phyloP scores from a whole-genome alignment of 2,888 invertebrate species.

The Asteroscopus sphinx region DNA sequence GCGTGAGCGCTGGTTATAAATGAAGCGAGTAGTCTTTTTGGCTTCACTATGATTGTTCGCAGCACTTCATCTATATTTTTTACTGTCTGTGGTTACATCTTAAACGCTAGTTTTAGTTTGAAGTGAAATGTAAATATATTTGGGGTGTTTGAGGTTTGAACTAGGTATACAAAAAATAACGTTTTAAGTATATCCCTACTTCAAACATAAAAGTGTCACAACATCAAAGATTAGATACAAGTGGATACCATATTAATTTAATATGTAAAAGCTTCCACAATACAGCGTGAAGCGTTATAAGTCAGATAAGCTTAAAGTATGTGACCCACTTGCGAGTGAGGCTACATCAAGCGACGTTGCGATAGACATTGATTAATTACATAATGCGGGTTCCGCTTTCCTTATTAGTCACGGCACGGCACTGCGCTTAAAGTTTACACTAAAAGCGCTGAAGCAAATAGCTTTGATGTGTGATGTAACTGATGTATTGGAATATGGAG shows the following conservation, averaged over 20 bases:
- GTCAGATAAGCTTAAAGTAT: conserved; percentile 36
- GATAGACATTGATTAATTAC: conserved; percentile 44
- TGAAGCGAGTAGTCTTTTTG: too few species aligned
- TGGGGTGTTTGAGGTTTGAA: too few species aligned
- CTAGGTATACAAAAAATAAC: too few species aligned
- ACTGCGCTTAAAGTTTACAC: conserved; percentile 12
- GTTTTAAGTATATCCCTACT: too few species aligned
- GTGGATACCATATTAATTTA: conserved; percentile 6
- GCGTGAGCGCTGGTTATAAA: too few species aligned
- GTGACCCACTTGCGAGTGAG: conserved; percentile 33
- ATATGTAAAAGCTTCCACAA: conserved; percentile 22
- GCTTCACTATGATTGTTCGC: too few species aligned
- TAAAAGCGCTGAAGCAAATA: conserved; percentile 18
- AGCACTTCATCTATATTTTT: too few species aligned
- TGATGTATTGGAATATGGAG: neutral
- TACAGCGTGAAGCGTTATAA: conserved; percentile 18
- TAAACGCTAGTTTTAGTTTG: too few species aligned
- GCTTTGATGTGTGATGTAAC: conserved; percentile 9
- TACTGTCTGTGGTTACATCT: too few species aligned
- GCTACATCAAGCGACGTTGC: conserved; percentile 17
- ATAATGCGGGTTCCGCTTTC: conserved; percentile 17
- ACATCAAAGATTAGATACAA: too few species aligned
- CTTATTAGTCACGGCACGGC: conserved; percentile 15
- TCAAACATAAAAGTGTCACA: too few species aligned
- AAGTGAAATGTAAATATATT: too few species aligned